Conservation (phyloP, 2,888 invertebrate genomes). For the Protonemura montana region DNA sequence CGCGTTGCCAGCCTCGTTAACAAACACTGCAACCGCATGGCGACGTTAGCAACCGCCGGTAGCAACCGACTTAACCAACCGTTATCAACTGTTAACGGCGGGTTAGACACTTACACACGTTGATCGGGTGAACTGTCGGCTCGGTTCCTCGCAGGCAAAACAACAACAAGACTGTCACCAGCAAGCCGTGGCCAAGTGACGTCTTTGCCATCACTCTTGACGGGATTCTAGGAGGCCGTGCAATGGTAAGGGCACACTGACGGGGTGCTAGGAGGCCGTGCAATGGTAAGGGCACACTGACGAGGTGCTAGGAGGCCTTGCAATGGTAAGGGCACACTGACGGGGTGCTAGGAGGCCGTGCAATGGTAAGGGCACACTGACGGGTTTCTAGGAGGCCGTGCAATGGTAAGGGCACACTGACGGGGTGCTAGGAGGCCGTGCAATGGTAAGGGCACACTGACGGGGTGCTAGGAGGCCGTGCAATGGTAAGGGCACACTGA, state of each 20-base stretch:
- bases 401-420: background rate
- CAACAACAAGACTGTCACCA: background rate
- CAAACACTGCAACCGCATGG: slow-evolving; percentile 66
- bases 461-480: too few species aligned
- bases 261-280: too few species aligned
- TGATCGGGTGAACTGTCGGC: slow-evolving; percentile 19
- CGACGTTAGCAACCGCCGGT: background rate
- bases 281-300: too few species aligned
- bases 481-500: too few species aligned
- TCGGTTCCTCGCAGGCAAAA: background rate
- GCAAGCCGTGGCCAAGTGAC: background rate
- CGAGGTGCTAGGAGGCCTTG: too few species aligned
- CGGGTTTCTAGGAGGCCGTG: background rate
- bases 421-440: too few species aligned
- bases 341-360: too few species aligned
- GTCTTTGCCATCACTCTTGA: background rate
- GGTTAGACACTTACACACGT: slow-evolving; percentile 35
- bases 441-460: too few species aligned
- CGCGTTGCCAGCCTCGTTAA: slow-evolving; percentile 78
- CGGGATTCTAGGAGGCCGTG: background rate
- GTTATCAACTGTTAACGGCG: too few species aligned
- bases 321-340: too few species aligned
- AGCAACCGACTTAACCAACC: too few species aligned
- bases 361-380: too few species aligned
- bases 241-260: background rate